Evolutionary conservation across 2,888 invertebrate genomes (phyloP).

Genomic region (Nowickia ferox): DNA sequence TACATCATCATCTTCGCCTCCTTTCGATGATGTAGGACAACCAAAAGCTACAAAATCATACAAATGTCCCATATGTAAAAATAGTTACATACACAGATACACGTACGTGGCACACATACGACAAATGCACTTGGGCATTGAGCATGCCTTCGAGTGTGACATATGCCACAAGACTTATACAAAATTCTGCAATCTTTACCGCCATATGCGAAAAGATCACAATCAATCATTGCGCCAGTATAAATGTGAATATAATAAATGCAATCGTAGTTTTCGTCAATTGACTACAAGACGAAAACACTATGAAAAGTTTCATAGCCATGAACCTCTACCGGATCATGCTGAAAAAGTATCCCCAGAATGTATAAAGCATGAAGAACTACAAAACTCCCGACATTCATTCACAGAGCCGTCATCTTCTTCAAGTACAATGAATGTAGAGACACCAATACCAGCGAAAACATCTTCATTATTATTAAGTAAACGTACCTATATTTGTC

Average conservation of each 20-base stretch:
- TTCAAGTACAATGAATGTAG: conserved; percentile 10
- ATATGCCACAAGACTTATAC: conserved; percentile 69
- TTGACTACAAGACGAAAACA: conserved; percentile 66
- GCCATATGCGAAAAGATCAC: conserved; percentile 69
- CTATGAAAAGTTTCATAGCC: conserved; percentile 66
- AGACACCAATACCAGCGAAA: not conserved
- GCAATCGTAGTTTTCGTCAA: conserved; percentile 69
- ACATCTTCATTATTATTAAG: not conserved
- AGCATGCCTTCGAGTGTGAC: conserved; percentile 67
- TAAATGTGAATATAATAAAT: conserved; percentile 65
- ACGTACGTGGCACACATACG: conserved; percentile 70
- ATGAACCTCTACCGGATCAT: conserved; percentile 35
- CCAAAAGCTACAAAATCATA: conserved; percentile 60
- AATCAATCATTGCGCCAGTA: conserved; percentile 62
- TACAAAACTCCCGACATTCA: conserved; percentile 54
- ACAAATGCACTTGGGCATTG: conserved; percentile 66
- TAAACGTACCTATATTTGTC: conserved; percentile 62
- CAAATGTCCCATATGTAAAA: conserved; percentile 67
- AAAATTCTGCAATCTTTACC: conserved; percentile 67
- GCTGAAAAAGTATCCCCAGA: conserved; percentile 53
- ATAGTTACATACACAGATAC: conserved; percentile 61
- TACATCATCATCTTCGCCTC: conserved; percentile 32
- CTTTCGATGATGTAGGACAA: conserved; percentile 39
- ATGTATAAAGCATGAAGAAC: conserved; percentile 54
- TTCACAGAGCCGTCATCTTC: conserved; percentile 25